A percentile compares a stretch with the other conserved stretches of the same genome.
These are phyloP conservation scores for Toxostoma redivivum DNA, from an alignment of 2,113 vertebrate species.

Conservation along the genomic window DNA sequence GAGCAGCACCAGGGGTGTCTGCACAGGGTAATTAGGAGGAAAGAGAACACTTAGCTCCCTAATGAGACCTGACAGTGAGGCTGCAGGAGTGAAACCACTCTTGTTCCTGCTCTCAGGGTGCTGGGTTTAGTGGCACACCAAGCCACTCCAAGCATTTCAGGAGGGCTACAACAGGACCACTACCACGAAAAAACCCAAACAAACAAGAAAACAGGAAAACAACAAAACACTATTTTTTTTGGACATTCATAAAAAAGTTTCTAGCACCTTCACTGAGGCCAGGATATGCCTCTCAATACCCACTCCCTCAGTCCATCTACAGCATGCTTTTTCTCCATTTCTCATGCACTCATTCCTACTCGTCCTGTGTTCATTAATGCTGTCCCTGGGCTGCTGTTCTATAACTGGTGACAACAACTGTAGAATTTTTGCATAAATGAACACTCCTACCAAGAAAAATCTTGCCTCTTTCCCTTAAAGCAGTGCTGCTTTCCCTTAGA, in stretches of 20 bases:
- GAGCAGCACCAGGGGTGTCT: neutral
- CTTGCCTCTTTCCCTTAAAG: neutral
- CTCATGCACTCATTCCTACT: neutral
- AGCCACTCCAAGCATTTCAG: neutral
- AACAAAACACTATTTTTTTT: neutral
- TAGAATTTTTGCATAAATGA: conserved; percentile 14
- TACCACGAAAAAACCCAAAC: no score
- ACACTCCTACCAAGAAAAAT: neutral
- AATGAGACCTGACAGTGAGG: neutral
- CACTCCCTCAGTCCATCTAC: neutral
- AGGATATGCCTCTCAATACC: neutral
- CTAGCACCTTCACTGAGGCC: neutral
- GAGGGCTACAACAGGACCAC: neutral
- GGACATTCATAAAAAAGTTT: neutral
- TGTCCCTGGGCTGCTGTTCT: neutral
- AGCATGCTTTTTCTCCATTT: neutral
- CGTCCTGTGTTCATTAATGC: neutral
- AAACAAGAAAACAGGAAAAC: no score
- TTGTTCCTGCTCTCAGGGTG: neutral
- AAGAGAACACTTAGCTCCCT: neutral
- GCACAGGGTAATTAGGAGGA: neutral
- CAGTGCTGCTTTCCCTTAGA: neutral
- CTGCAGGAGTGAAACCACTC: neutral
- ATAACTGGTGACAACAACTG: neutral
- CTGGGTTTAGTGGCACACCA: neutral